A percentile compares a stretch with the other conserved stretches of the same genome.
These are phyloP conservation scores for Orussus abietinus DNA, from an alignment of 1,140 invertebrate genomes.

Conservation along the genomic window DNA sequence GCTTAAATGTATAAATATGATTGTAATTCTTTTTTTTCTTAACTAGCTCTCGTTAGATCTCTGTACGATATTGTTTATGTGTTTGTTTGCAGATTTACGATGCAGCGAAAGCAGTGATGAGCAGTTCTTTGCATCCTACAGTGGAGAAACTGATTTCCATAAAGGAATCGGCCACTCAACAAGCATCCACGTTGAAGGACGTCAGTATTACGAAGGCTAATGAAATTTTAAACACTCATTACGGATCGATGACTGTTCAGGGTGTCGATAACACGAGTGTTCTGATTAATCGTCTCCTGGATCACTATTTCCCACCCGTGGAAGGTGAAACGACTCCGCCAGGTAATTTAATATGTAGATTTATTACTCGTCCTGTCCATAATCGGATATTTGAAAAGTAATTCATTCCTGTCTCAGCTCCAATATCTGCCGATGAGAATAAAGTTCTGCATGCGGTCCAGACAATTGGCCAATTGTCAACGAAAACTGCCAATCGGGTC, in stretches of 20 bases:
- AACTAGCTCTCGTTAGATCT: neutral
- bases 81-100: constrained; percentile 59
- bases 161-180: constrained; percentile 60
- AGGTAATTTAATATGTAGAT: constrained; percentile 38
- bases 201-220: constrained; percentile 69
- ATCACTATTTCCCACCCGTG: constrained; percentile 65
- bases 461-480: constrained; percentile 68
- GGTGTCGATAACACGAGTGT: constrained; percentile 62
- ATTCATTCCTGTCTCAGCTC: constrained; percentile 46
- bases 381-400: constrained; percentile 10
- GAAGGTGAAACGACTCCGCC: constrained; percentile 52
- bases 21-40: neutral
- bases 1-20: neutral
- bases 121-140: constrained; percentile 60
- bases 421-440: constrained; percentile 60
- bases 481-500: constrained; percentile 68
- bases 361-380: constrained; percentile 3
- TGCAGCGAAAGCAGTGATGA: constrained; percentile 64
- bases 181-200: constrained; percentile 64
- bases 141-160: constrained; percentile 58
- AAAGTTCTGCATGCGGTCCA: constrained; percentile 69
- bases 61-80: neutral
- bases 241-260: constrained; percentile 62
- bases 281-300: constrained; percentile 63
- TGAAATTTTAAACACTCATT: constrained; percentile 65